Evolutionary conservation across 2,888 invertebrate genomes (phyloP).

Genomic region (Acleris holmiana): DNA sequence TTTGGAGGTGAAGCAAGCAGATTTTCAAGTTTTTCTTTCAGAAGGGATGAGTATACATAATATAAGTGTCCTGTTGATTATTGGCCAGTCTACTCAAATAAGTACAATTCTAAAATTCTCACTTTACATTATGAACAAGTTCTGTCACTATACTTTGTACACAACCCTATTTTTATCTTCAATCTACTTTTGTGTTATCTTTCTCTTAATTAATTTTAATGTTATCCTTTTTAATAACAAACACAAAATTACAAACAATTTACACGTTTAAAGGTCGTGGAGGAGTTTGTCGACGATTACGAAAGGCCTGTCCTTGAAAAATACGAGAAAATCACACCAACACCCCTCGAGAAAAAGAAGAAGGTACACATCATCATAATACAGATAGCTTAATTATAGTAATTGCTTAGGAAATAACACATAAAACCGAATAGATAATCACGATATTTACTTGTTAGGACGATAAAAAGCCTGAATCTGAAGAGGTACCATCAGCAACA

Average conservation of each 20-base stretch:
- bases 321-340: constrained; percentile 85
- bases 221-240: constrained; percentile 1
- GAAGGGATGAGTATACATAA: not conserved
- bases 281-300: constrained; percentile 87
- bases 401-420: constrained; percentile 11
- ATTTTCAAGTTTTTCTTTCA: not conserved
- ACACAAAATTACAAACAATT: constrained; percentile 6
- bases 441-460: constrained; percentile 53
- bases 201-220: not conserved
- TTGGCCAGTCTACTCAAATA: not conserved
- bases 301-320: constrained; percentile 90
- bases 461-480: constrained; percentile 59
- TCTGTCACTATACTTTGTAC: not conserved
- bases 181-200: not conserved
- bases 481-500: constrained; percentile 67
- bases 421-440: constrained; percentile 10
- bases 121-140: not conserved
- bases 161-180: not conserved
- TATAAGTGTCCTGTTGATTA: not conserved
- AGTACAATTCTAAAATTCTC: not conserved
- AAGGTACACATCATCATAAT: constrained; percentile 65
- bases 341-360: constrained; percentile 79
- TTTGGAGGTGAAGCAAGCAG: constrained; percentile 38
- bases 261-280: constrained; percentile 68
- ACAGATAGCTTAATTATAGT: constrained; percentile 24